Evolutionary conservation across 2,797 vertebrate species (phyloP), one percentile per base, ranked within the genome.

Genomic region (Jordanella pulchra): DNA sequence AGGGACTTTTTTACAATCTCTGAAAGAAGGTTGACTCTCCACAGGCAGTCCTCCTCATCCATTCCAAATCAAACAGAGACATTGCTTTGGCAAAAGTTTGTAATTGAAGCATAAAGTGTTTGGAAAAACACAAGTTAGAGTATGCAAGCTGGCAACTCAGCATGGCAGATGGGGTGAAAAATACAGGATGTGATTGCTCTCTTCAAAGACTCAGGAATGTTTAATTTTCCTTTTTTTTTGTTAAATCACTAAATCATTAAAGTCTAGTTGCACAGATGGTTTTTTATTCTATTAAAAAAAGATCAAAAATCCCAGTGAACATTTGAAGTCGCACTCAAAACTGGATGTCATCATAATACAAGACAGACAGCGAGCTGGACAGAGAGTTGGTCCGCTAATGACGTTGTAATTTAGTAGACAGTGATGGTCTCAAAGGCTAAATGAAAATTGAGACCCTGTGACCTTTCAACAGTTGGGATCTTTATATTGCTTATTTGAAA

Each of bases 211-310:
- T 77, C 71, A 69, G 71, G 75, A 87, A 75, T 79, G 80, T 55
- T 60, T 84, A 85, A 81, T 60, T 83, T 81, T 71, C 78, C 71
- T 35, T 71, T 83, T 71, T 83, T 77, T 88, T n/a, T n/a, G n/a
- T n/a, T 32, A 50, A 88, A 89, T 91, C 82, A 84, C 89, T 86
- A 89, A 88, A 88, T 89, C 83, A 86, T 86, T 72, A 84, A 79
- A 75, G 75, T 87, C 85, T 71, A 35, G 67, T 83, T 76, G 80
- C 85, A 87, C 87, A 89, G 87, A 90, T 90, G 83, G 85, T 67
- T 87, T 89, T 90, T 86, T 61, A 83, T 80, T 77, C 35, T 64
- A 75, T 77, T 87, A 66, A 84, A 86, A 88, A 81, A 66, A 74
- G 73, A 90, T 86, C 58, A 75, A 63, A 78, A 65, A 83, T 79